phyloP scores from a whole-genome alignment of 2,888 invertebrate species.

The Mythimna impura region DNA sequence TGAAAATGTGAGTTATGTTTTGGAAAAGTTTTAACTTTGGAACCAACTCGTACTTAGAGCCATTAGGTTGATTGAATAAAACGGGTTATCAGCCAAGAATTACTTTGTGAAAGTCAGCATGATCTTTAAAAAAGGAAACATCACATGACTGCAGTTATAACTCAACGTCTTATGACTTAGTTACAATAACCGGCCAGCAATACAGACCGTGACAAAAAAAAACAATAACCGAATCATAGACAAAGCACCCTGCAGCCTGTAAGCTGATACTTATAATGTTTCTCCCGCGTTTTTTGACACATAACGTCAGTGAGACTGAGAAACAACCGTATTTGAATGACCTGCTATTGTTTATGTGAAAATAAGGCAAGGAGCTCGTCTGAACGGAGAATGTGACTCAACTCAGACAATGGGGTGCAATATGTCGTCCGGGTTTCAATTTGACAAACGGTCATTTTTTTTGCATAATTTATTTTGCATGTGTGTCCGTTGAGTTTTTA shows the following conservation, averaged over 20 bases:
- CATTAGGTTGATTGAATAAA: neutral
- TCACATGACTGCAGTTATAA: neutral
- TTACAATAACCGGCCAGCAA: slow-evolving; percentile 33
- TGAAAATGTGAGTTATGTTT: slow-evolving; percentile 15
- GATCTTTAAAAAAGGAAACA: too few relatives aligned
- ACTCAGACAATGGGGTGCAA: slow-evolving; percentile 55
- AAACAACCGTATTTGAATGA: slow-evolving; percentile 55
- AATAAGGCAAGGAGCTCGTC: slow-evolving; percentile 46
- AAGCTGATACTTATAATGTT: slow-evolving; percentile 45
- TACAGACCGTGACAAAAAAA: slow-evolving; percentile 25
- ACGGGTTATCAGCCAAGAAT: neutral
- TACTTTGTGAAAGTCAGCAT: neutral
- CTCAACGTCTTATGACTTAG: slow-evolving; percentile 5
- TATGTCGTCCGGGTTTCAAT: slow-evolving; percentile 32
- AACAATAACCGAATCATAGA: slow-evolving; percentile 59
- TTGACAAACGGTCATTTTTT: slow-evolving; percentile 36
- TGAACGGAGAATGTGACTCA: slow-evolving; percentile 21
- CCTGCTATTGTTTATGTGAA: slow-evolving; percentile 61
- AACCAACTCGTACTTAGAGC: neutral
- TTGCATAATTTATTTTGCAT: slow-evolving; percentile 34
- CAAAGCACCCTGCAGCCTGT: slow-evolving; percentile 44
- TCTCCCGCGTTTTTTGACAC: slow-evolving; percentile 46
- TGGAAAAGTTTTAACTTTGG: neutral
- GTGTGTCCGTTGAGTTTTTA: slow-evolving; percentile 2
- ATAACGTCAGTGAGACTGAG: slow-evolving; percentile 32